These are phyloP conservation scores for Pantherophis vulpinus DNA, from an alignment of 2,797 vertebrate species.

Conservation along the genomic window DNA sequence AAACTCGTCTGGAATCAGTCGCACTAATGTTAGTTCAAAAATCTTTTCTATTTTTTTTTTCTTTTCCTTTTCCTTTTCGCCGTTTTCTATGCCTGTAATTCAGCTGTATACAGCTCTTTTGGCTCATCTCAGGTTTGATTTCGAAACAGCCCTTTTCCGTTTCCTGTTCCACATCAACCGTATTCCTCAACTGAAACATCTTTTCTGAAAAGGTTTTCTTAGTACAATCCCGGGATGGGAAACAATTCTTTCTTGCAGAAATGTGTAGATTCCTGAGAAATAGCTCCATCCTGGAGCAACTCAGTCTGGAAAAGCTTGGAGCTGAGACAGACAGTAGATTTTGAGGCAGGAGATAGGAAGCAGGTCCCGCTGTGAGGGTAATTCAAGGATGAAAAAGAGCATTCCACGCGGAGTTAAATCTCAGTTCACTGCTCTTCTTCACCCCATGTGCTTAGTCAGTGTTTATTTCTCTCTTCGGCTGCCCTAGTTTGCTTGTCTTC, in stretches of 20 bases:
- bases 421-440: background rate
- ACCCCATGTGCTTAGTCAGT: background rate
- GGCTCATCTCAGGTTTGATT: background rate
- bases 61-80: background rate
- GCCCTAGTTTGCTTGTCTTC: background rate
- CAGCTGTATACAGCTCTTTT: background rate
- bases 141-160: background rate
- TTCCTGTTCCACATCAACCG: background rate
- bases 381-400: background rate
- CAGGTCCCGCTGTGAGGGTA: background rate
- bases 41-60: too few relatives aligned
- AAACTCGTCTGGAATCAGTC: conserved; percentile 41
- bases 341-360: background rate
- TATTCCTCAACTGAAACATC: background rate
- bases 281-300: background rate
- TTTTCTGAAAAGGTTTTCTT: background rate
- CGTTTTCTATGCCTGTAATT: background rate
- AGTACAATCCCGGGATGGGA: background rate
- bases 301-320: background rate
- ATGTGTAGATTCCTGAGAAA: background rate
- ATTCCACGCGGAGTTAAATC: background rate
- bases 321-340: background rate
- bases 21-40: conserved; percentile 7
- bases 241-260: background rate
- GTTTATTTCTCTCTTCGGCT: background rate